Percentiles rank a stretch among this genome's conserved stretches.
These are phyloP conservation scores for Periphyllus acericola DNA, from an alignment of 2,888 invertebrate species.

Conservation along the genomic window DNA sequence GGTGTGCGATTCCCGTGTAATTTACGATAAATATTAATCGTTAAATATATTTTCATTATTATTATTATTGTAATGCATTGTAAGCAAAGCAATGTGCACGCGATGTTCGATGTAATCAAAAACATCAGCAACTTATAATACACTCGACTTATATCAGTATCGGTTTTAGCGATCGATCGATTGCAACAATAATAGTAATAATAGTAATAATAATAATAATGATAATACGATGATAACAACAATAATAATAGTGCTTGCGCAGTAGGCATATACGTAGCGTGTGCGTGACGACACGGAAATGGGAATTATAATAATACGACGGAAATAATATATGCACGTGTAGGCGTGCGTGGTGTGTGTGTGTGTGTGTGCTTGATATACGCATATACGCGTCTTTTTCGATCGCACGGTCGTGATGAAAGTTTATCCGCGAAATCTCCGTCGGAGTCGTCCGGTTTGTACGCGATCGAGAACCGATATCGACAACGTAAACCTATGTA, in stretches of 20 bases:
- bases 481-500: too few relatives aligned
- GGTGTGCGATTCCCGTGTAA: background rate
- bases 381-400: too few relatives aligned
- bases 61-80: background rate
- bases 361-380: background rate
- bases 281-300: constrained; percentile 41
- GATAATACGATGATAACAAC: background rate
- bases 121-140: background rate
- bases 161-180: constrained; percentile 17
- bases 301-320: constrained; percentile 24
- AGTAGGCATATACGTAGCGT: background rate
- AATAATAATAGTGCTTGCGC: background rate
- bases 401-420: too few relatives aligned
- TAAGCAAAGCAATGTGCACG: background rate
- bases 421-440: too few relatives aligned
- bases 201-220: constrained; percentile 5
- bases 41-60: background rate
- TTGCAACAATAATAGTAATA: background rate
- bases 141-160: constrained; percentile 6
- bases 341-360: background rate
- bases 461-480: too few relatives aligned
- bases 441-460: too few relatives aligned
- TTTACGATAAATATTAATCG: constrained; percentile 10
- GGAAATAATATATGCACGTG: background rate
- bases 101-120: background rate